Evolutionary conservation across 1,140 invertebrate genomes (phyloP).

Genomic region (Drosophila leontia): DNA sequence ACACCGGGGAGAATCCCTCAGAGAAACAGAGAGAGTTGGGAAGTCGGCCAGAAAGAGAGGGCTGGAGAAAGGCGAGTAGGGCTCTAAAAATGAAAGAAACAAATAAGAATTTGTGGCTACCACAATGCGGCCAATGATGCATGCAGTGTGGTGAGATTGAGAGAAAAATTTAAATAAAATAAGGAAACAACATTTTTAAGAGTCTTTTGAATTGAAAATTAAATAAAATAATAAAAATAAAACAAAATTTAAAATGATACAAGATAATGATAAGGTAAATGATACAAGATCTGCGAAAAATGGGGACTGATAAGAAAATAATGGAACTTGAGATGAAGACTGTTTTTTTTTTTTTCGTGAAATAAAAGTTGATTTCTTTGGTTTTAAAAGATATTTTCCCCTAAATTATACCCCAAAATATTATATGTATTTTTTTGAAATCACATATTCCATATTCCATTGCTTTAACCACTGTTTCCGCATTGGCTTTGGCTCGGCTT

Average conservation of each 20-base stretch:
- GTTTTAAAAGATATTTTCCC: neutral
- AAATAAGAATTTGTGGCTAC: conserved; percentile 63
- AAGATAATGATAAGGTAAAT: neutral
- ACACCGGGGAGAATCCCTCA: conserved; percentile 24
- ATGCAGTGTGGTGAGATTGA: conserved; percentile 14
- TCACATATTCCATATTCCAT: neutral
- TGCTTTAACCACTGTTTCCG: conserved; percentile 19
- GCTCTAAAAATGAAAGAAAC: conserved; percentile 52
- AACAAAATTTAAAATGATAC: neutral
- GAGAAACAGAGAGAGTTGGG: conserved; percentile 26
- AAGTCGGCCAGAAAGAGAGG: conserved; percentile 8
- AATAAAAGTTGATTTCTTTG: too few species aligned
- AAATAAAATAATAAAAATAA: too few species aligned
- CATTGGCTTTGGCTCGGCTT: conserved; percentile 58
- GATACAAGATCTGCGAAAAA: neutral
- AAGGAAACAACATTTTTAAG: too few species aligned
- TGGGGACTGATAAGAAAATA: neutral
- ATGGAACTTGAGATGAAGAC: neutral
- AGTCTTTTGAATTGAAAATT: too few species aligned
- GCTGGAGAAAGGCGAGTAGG: conserved; percentile 13
- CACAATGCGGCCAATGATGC: conserved; percentile 77
- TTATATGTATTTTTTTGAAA: neutral
- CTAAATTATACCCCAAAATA: neutral
- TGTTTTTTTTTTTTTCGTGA: neutral
- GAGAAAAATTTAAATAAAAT: neutral